A percentile compares a stretch with the other conserved stretches of the same genome.
phyloP scores from a whole-genome alignment of 1,140 invertebrate genomes.

The Euura saliciscinereae region DNA sequence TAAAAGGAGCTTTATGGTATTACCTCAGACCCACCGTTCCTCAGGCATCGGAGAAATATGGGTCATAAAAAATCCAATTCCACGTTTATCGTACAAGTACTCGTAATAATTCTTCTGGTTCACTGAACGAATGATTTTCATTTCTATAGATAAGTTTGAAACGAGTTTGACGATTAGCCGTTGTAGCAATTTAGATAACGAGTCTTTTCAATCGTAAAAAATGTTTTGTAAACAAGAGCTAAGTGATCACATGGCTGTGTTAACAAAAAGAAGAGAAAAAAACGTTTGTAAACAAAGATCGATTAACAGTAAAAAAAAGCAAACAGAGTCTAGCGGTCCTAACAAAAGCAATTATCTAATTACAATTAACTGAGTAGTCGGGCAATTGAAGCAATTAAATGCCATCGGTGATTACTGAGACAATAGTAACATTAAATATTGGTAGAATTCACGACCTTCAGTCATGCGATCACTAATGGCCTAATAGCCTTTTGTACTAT shows the following conservation, averaged over 20 bases:
- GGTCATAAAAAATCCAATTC: neutral
- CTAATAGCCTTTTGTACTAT: constrained; percentile 11
- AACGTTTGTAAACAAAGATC: neutral
- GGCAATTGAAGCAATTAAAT: neutral
- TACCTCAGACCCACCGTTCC: neutral
- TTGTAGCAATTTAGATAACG: too few relatives aligned
- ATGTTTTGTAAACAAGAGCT: too few relatives aligned
- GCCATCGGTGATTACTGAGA: constrained; percentile 5
- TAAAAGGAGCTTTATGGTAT: neutral
- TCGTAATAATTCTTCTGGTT: too few relatives aligned
- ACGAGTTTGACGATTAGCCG: too few relatives aligned
- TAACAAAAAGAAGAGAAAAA: neutral
- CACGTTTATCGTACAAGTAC: neutral
- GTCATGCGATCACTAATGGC: constrained; percentile 8
- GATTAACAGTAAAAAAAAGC: neutral
- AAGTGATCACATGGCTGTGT: too few relatives aligned
- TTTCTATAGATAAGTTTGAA: too few relatives aligned
- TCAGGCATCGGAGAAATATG: neutral
- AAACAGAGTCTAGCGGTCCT: neutral
- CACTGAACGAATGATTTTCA: too few relatives aligned
- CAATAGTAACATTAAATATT: constrained; percentile 11
- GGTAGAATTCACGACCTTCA: neutral
- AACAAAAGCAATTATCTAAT: neutral
- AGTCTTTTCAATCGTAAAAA: too few relatives aligned
- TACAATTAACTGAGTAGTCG: neutral